Evolutionary conservation across 2,113 vertebrate genomes (phyloP).

Genomic region (Chroicocephalus ridibundus): DNA sequence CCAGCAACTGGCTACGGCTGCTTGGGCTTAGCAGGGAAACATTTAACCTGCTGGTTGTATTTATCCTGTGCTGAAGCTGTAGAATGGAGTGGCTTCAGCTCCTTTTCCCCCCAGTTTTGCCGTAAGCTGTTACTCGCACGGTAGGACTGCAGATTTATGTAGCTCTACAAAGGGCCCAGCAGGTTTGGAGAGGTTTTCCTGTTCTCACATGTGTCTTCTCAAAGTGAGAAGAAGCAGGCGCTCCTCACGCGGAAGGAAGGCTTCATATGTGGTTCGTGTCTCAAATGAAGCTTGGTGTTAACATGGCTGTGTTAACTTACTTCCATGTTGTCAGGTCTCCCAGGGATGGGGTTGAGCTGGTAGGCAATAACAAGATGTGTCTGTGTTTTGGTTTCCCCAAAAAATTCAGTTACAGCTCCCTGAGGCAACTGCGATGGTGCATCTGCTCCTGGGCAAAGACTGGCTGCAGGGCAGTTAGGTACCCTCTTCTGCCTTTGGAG

Average conservation of each 20-base stretch:
- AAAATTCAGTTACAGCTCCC: not conserved
- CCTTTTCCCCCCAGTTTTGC: not conserved
- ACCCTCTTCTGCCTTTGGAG: not conserved
- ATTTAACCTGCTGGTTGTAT: not conserved
- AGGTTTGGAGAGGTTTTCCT: not conserved
- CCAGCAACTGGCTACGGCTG: not conserved
- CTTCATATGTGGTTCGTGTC: rapidly evolving
- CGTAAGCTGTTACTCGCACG: not conserved
- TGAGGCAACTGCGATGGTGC: not conserved
- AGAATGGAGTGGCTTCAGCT: not conserved
- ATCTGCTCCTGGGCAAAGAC: not conserved
- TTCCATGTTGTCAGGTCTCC: not conserved
- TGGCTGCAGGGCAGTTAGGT: not conserved
- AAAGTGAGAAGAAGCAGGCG: not conserved
- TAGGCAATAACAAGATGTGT: not conserved
- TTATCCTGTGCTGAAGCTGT: not conserved
- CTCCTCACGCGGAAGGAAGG: not conserved
- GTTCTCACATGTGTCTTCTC: not conserved
- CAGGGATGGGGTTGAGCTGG: not conserved
- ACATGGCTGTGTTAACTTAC: not conserved
- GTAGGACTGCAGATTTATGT: not conserved
- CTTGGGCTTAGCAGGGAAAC: not conserved
- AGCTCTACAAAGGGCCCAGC: not conserved
- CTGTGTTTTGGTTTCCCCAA: not conserved
- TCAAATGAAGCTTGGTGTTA: not conserved